Evolutionary conservation across 2,113 vertebrate species (phyloP), one percentile per base, ranked within the genome.

Genomic region (Odocoileus hemionus): DNA sequence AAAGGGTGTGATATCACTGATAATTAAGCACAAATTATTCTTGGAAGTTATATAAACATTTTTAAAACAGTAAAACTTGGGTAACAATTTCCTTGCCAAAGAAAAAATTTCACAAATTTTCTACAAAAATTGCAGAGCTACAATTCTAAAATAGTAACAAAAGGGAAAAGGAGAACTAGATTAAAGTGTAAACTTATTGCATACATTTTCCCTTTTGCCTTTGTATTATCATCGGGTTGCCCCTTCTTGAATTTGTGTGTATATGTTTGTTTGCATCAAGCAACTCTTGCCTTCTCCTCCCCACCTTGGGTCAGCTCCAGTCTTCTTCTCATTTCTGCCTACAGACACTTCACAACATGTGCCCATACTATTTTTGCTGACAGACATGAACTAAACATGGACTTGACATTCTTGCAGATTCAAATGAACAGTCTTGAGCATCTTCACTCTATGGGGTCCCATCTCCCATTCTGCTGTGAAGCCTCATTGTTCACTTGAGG

Each of bases 91-190:
- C 33, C n/a, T 67, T 93, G 80, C n/a, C 57, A 95, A 30, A 83
- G 58, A 93, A 95, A 91, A 91, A 17, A 26, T 28, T 86, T 80
- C 17, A 8, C 12, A 45, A 86, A 30, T 23, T 52, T 23, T 78
- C 54, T 52, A 90, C 88, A 90, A 91, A 94, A 94, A n/a, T n/a
- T 74, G 43, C 55, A 93, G 84, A 82, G 16, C 79, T 95, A 64
- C 19, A 93, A 39, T 94, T 96, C 50, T 64, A 82, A 96, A 96
- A 95, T 39, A 85, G 23, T 28, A 83, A 74, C 28, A 39, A 83
- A 80, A 50, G 30, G 33, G 19, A 58, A 19, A 83, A 50, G 33
- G 92, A 64, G 23, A 91, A 78, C 54, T 87, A 19, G 36, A 64
- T 79, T 78, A 30, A 64, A 67, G 74, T 33, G 21, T 33, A 96